Conservation (phyloP, 2,113 vertebrate genomes). For the Potamarius usumacintae region DNA sequence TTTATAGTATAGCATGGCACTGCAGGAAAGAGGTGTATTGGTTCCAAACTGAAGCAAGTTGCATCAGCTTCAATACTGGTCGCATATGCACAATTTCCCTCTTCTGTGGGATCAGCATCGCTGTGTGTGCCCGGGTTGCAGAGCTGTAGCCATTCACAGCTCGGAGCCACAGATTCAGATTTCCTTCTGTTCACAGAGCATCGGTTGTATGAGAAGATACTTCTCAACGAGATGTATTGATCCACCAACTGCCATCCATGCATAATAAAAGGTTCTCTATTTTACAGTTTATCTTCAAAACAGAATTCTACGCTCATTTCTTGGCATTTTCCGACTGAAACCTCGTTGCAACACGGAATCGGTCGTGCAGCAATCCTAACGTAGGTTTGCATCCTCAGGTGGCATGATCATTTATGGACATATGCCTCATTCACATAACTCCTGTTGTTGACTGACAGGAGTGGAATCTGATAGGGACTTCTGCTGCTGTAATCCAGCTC, state of each 20-base stretch:
- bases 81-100: background rate
- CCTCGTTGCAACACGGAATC: background rate
- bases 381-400: background rate
- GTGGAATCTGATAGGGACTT: background rate
- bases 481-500: background rate
- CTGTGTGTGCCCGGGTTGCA: background rate
- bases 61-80: constrained; percentile 8
- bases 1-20: too few relatives aligned
- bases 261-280: background rate
- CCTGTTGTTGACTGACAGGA: background rate
- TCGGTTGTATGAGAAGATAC: background rate
- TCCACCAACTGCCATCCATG: background rate
- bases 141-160: background rate
- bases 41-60: background rate
- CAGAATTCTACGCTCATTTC: background rate
- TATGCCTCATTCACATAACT: background rate
- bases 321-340: background rate
- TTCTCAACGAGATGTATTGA: background rate
- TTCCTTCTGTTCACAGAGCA: background rate
- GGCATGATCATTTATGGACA: background rate
- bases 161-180: background rate
- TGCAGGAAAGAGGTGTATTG: constrained; percentile 1
- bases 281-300: background rate
- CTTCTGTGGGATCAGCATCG: background rate
- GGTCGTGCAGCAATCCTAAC: background rate